phyloP scores from a whole-genome alignment of 2,888 invertebrate genomes.

The Operophtera brumata region DNA sequence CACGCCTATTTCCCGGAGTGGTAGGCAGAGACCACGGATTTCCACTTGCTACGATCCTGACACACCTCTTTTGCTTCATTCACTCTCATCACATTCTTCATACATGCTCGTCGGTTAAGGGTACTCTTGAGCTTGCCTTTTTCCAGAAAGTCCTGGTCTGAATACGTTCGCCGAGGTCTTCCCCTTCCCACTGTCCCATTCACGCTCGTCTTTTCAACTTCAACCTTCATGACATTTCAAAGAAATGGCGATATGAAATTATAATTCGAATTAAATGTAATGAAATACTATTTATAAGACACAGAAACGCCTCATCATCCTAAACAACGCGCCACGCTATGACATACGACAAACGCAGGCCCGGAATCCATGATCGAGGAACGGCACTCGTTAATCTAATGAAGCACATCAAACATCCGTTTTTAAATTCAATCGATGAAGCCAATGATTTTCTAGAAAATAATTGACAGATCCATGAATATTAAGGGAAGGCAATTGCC shows the following conservation, averaged over 20 bases:
- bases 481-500: constrained; percentile 57
- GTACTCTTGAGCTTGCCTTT: too few species aligned
- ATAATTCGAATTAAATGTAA: neutral
- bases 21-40: too few species aligned
- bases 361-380: constrained; percentile 8
- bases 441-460: constrained; percentile 36
- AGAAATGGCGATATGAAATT: neutral
- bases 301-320: constrained; percentile 3
- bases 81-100: too few species aligned
- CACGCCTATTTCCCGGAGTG: too few species aligned
- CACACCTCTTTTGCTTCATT: too few species aligned
- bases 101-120: too few species aligned
- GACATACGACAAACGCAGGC: neutral
- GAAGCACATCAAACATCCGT: constrained; percentile 35
- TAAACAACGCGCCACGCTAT: neutral
- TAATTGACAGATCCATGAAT: constrained; percentile 59
- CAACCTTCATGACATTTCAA: neutral
- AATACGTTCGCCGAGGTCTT: too few species aligned
- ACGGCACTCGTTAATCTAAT: constrained; percentile 31
- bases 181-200: too few species aligned
- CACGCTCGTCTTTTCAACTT: too few species aligned
- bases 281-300: neutral
- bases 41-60: too few species aligned
- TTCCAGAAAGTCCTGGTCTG: too few species aligned
- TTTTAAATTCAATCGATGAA: constrained; percentile 37